These are phyloP conservation scores for Lasioglossum villosulum DNA, from an alignment of 2,888 invertebrate genomes.

Conservation along the genomic window DNA sequence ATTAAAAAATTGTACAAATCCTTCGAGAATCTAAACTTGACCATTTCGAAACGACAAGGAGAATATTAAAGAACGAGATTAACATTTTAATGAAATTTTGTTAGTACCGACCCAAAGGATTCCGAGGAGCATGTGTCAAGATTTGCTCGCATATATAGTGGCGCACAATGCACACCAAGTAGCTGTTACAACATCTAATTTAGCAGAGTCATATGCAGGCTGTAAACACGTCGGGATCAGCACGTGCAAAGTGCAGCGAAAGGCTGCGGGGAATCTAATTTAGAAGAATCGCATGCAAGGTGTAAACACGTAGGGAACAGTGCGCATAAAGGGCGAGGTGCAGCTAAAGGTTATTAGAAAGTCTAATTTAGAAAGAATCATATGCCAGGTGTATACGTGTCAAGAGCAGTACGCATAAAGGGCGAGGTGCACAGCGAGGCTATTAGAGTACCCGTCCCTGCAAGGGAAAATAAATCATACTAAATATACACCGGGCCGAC, in stretches of 20 bases:
- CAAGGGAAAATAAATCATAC: neutral
- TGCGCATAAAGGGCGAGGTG: conserved; percentile 8
- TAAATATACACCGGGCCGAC: neutral
- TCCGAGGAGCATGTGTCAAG: neutral
- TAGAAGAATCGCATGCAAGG: neutral
- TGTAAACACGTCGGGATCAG: neutral
- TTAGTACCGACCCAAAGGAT: neutral
- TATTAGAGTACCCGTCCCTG: neutral
- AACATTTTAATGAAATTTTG: neutral
- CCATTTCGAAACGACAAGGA: neutral
- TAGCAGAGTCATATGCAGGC: neutral
- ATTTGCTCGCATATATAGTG: neutral
- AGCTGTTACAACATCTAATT: neutral
- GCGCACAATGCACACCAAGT: no score
- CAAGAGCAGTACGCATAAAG: conserved; percentile 3
- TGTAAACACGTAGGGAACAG: conserved; percentile 2
- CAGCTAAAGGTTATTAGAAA: conserved; percentile 13
- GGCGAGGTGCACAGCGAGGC: neutral
- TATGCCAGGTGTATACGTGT: conserved; percentile 9
- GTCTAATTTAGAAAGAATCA: conserved; percentile 7
- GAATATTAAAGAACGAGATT: neutral
- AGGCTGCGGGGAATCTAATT: conserved; percentile 11
- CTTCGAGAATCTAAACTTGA: fast-evolving
- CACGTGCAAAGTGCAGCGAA: neutral
- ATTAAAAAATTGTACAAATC: neutral